A percentile compares a stretch with the other conserved stretches of the same genome.
These are phyloP conservation scores for Apamea sordens DNA, from an alignment of 2,888 invertebrate species.

Conservation along the genomic window DNA sequence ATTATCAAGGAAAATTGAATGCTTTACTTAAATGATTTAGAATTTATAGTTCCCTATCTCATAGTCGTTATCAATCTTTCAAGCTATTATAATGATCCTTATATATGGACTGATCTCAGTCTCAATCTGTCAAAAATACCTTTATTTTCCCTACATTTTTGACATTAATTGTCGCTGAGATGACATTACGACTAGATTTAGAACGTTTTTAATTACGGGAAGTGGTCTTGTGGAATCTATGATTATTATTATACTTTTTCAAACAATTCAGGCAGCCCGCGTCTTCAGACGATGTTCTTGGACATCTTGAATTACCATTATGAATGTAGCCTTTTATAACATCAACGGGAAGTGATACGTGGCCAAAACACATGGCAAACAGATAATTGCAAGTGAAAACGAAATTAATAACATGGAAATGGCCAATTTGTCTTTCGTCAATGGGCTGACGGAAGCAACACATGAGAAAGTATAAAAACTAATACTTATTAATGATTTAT, in stretches of 20 bases:
- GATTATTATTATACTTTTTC: not conserved
- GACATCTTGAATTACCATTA: not conserved
- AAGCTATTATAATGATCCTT: not conserved
- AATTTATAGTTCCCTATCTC: conserved; percentile 12
- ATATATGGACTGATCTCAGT: not conserved
- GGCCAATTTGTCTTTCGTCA: conserved; percentile 57
- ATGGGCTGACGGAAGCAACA: conserved; percentile 49
- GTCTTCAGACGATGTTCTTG: not conserved
- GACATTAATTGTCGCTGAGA: too few species aligned
- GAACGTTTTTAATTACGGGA: not conserved
- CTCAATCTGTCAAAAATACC: too few species aligned
- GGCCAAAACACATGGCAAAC: conserved; percentile 20
- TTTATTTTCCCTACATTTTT: too few species aligned
- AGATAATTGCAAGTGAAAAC: conserved; percentile 48
- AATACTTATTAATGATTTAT: conserved; percentile 55
- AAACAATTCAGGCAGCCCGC: not conserved
- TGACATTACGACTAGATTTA: too few species aligned
- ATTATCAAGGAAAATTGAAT: conserved; percentile 17
- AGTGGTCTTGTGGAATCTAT: not conserved
- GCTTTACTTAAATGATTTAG: not conserved
- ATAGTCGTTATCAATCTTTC: not conserved
- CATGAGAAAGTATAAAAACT: conserved; percentile 59
- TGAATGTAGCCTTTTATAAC: not conserved
- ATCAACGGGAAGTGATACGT: conserved; percentile 31
- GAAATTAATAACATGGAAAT: conserved; percentile 50